Base-by-base conservation (phyloP, 2,888 invertebrate species). In the Drosophila subquinaria region DNA sequence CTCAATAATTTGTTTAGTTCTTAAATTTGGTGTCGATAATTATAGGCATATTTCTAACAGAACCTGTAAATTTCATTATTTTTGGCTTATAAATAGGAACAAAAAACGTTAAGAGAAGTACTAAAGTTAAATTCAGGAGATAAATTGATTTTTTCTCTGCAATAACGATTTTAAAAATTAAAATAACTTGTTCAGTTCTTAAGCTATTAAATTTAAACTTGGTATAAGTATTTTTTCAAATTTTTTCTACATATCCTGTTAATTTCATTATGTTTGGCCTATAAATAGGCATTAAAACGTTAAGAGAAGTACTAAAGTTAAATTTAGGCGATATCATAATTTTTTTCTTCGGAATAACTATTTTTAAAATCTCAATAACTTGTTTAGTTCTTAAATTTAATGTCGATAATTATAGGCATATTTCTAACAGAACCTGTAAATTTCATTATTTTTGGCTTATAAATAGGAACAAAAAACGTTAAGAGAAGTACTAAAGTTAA, bases 241-340 rank as follows among this genome's bases (percentile, higher is more conserved):
- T 3, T 1, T 30, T 10, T 15, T 10, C 15, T 3, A 33, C 13
- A 35, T 23, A 36, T 51, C 4, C 3, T 20, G 13, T 6, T 11
- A 35, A 51, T 36, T 51, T 17, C 17, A 17, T 20, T 3, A 35
- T 4, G 11, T 11, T 33, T 15, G 33, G 2, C n/a, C n/a, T n/a
- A n/a, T n/a, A n/a, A n/a, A n/a, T n/a, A n/a, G n/a, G n/a, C n/a
- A n/a, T n/a, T n/a, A n/a, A n/a, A n/a, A n/a, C n/a, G n/a, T n/a
- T n/a, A n/a, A n/a, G n/a, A n/a, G n/a, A n/a, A n/a, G n/a, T n/a
- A n/a, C n/a, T 0, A 15, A 3, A 15, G 27, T 6, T 0, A n/a
- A 9, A 20, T 9, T 3, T 10, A 9, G 1, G n/a, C 9, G 2
- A 0, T 3, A 27, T 1, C 3, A 0, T n/a, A 0, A 40, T 13